Conservation (phyloP, 2,888 invertebrate species). For the Macrophya alboannulata region DNA sequence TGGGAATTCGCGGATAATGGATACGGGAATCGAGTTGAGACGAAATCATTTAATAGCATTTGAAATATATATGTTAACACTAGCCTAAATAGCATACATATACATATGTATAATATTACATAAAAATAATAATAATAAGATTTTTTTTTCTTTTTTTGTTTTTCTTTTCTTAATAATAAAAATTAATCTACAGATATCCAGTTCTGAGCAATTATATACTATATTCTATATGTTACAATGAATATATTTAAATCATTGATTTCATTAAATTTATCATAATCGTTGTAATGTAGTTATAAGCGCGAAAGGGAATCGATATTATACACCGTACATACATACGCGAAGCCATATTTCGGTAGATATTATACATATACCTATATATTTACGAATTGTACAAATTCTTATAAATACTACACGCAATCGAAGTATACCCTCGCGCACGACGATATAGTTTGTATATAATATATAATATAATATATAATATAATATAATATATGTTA, state of each 20-base stretch:
- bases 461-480: background rate
- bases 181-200: constrained; percentile 72
- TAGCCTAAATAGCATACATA: constrained; percentile 68
- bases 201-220: constrained; percentile 72
- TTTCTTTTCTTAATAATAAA: constrained; percentile 52
- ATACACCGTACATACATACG: background rate
- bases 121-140: constrained; percentile 63
- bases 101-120: constrained; percentile 63
- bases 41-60: constrained; percentile 65
- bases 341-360: constrained; percentile 15
- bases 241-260: constrained; percentile 19
- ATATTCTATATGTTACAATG: constrained; percentile 31
- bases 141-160: background rate
- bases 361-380: constrained; percentile 25
- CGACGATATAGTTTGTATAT: background rate
- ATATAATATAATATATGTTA: background rate
- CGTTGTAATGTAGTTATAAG: constrained; percentile 27
- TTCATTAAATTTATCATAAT: constrained; percentile 26
- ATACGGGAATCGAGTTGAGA: background rate
- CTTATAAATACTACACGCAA: constrained; percentile 39
- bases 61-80: constrained; percentile 72
- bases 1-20: background rate
- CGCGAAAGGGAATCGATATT: constrained; percentile 5
- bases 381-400: constrained; percentile 40
- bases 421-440: constrained; percentile 10